Percentiles rank a stretch among this genome's conserved stretches.
Conservation (phyloP, 2,888 invertebrate genomes). For the Campopleginae sp. region DNA sequence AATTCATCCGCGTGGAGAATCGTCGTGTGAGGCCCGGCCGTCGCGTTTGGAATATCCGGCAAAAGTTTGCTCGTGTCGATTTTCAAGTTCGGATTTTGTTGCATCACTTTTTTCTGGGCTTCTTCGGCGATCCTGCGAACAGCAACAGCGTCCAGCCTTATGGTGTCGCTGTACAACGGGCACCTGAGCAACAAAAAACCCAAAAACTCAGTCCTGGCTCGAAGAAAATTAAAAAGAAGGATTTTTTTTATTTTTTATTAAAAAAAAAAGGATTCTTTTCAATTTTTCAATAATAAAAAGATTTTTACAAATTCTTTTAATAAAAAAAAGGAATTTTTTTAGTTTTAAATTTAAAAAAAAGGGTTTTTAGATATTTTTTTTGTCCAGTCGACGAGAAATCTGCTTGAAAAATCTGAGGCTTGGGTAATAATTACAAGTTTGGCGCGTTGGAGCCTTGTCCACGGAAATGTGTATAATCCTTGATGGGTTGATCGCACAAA, state of each 20-base stretch:
- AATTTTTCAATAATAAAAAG: too few relatives aligned
- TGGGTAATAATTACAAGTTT: constrained; percentile 76
- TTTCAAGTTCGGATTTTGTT: constrained; percentile 80
- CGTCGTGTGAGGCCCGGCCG: constrained; percentile 71
- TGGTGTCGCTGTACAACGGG: constrained; percentile 83
- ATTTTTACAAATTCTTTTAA: too few relatives aligned
- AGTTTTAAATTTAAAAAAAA: too few relatives aligned
- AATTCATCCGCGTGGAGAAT: constrained; percentile 67
- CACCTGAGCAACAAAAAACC: constrained; percentile 77
- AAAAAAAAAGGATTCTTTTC: too few relatives aligned
- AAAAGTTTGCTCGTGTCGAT: constrained; percentile 78
- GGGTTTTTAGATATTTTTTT: too few relatives aligned
- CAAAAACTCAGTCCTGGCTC: neutral
- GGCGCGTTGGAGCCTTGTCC: constrained; percentile 82
- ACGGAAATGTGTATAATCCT: constrained; percentile 86
- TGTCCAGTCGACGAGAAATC: neutral
- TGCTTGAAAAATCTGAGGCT: neutral
- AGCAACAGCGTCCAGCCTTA: constrained; percentile 80
- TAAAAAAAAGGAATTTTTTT: neutral
- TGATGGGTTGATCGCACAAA: constrained; percentile 85
- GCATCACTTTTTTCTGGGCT: constrained; percentile 80
- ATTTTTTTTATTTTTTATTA: neutral
- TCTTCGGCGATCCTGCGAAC: constrained; percentile 82
- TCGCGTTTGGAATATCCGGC: constrained; percentile 72
- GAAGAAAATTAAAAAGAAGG: neutral